phyloP scores from a whole-genome alignment of 2,888 invertebrate genomes.

The Caenorhabditis angaria region DNA sequence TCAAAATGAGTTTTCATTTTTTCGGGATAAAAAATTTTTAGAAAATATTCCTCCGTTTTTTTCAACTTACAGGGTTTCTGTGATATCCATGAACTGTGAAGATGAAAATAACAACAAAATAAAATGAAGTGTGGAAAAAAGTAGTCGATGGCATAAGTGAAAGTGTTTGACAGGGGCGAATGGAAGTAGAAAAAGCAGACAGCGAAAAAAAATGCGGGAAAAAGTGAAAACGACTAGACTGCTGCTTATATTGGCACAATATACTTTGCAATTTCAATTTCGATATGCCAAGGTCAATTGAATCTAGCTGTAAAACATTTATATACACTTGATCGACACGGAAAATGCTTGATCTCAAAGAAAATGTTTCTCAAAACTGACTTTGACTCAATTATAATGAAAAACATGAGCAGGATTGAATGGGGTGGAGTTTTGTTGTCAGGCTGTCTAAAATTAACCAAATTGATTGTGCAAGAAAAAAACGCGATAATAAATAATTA shows the following conservation, averaged over 20 bases:
- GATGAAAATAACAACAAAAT: constrained; percentile 9
- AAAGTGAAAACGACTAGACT: constrained; percentile 10
- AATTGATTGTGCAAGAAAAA: neutral
- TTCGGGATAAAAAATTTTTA: neutral
- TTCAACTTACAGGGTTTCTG: constrained; percentile 23
- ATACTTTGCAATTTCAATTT: neutral
- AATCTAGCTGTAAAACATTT: neutral
- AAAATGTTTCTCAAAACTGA: neutral
- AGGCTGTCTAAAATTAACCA: constrained; percentile 2
- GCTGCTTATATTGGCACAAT: constrained; percentile 1
- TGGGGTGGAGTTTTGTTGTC: neutral
- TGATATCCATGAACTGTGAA: constrained; percentile 15
- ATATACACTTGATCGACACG: no score
- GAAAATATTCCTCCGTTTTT: neutral
- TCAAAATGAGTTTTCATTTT: neutral
- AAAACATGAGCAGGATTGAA: neutral
- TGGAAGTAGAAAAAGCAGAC: constrained; percentile 20
- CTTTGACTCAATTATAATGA: neutral
- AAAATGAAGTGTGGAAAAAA: constrained; percentile 20
- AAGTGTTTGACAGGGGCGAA: constrained; percentile 42
- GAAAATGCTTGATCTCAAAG: no score
- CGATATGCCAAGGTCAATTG: neutral
- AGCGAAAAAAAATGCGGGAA: constrained; percentile 19
- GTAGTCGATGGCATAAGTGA: constrained; percentile 43
- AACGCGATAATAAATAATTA: neutral